phyloP scores from a whole-genome alignment of 2,888 invertebrate species.

The Magallana nippona region DNA sequence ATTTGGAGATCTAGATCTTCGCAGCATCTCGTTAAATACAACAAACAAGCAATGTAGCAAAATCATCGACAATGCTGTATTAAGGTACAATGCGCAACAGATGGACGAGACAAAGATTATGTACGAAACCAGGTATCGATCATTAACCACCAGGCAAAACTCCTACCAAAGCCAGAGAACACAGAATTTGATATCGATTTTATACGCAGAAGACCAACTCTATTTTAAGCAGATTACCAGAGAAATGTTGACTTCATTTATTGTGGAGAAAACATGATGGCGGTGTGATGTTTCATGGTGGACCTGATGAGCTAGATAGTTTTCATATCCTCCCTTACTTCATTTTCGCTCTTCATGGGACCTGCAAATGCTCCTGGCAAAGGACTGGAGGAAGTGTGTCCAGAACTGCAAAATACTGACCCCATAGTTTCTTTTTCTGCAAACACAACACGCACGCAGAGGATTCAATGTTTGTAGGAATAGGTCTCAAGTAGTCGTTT shows the following conservation, averaged over 20 bases:
- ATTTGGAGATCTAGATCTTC: too few species aligned
- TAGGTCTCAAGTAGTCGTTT: too few species aligned
- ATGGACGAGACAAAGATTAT: too few species aligned
- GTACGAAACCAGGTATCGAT: too few species aligned
- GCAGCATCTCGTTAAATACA: too few species aligned
- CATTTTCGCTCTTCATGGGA: slow-evolving; percentile 42
- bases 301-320: slow-evolving; percentile 28
- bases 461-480: too few species aligned
- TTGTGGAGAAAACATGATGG: slow-evolving; percentile 12
- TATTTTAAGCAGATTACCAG: slow-evolving; percentile 36
- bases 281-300: slow-evolving; percentile 40
- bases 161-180: slow-evolving; percentile 24
- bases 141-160: slow-evolving; percentile 10
- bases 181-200: neutral
- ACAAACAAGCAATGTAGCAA: too few species aligned
- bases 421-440: too few species aligned
- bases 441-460: too few species aligned
- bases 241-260: slow-evolving; percentile 39
- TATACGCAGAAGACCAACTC: neutral
- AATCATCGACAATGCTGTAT: too few species aligned
- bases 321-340: slow-evolving; percentile 6
- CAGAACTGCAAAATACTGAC: neutral
- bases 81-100: too few species aligned
- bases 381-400: neutral
- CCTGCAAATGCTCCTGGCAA: neutral